Percentiles rank a stretch among this genome's conserved stretches.
phyloP scores from a whole-genome alignment of 2,797 vertebrate genomes.

The Zalophus californianus region DNA sequence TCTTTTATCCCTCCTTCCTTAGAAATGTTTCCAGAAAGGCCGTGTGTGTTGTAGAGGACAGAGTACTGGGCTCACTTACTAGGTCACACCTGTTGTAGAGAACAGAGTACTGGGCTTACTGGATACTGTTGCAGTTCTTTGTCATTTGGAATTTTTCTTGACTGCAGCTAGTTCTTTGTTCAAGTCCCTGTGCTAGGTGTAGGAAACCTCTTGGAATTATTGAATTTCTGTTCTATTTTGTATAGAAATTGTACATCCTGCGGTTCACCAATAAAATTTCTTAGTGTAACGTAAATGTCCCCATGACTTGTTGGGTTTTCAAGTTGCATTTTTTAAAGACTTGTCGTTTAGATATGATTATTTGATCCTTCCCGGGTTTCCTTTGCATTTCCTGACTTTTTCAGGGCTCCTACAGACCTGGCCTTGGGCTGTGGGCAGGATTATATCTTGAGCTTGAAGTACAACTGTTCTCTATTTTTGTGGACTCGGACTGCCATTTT shows the following conservation, averaged over 20 bases:
- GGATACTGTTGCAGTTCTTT: background rate
- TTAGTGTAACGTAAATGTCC: background rate
- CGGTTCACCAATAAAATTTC: background rate
- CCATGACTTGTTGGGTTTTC: background rate
- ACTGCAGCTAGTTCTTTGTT: background rate
- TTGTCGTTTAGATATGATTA: background rate
- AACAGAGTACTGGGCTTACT: background rate
- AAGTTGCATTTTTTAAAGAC: background rate
- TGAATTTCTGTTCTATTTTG: background rate
- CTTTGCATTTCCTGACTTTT: background rate
- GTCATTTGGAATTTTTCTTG: slow-evolving; percentile 41
- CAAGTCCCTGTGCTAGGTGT: background rate
- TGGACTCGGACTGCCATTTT: background rate
- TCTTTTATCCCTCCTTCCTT: background rate
- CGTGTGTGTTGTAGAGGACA: background rate
- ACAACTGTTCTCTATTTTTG: background rate
- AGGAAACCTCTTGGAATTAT: background rate
- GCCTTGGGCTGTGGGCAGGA: background rate
- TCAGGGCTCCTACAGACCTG: background rate
- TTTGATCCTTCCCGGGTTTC: background rate
- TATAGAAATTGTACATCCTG: background rate
- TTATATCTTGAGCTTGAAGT: background rate
- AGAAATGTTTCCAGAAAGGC: background rate
- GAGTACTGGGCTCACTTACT: background rate
- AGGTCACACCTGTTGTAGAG: background rate